Percentiles rank a stretch among this genome's conserved stretches.
phyloP scores from a whole-genome alignment of 2,797 vertebrate genomes.

The Hoplostethus mediterraneus region DNA sequence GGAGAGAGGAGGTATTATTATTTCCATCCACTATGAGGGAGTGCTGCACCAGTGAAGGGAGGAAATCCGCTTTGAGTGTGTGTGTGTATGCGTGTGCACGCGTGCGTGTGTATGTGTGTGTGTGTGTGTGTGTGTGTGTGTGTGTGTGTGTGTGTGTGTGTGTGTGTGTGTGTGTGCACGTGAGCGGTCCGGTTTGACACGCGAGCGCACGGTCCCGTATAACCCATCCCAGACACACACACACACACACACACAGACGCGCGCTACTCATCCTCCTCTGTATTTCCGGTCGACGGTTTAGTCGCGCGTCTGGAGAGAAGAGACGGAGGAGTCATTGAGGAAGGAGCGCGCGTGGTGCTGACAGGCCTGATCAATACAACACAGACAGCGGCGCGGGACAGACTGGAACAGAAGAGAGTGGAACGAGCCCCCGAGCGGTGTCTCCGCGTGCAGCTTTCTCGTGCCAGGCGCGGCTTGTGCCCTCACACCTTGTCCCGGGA shows the following conservation, averaged over 20 bases:
- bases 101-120: too few relatives aligned
- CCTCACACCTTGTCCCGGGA: too few relatives aligned
- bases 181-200: slow-evolving; percentile 19
- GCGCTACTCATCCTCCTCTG: slow-evolving; percentile 47
- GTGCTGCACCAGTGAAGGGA: slow-evolving; percentile 33
- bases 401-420: too few relatives aligned
- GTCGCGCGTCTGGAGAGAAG: slow-evolving; percentile 4
- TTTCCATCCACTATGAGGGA: slow-evolving; percentile 46
- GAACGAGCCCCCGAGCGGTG: too few relatives aligned
- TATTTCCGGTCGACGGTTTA: slow-evolving; percentile 42
- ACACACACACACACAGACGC: not conserved
- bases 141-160: too few relatives aligned
- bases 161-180: slow-evolving; percentile 39
- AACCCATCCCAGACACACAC: not conserved
- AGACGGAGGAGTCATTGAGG: not conserved
- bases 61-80: too few relatives aligned
- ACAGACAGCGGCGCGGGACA: too few relatives aligned
- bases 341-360: slow-evolving; percentile 22
- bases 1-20: slow-evolving; percentile 9
- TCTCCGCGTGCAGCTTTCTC: too few relatives aligned
- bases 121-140: slow-evolving; percentile 18
- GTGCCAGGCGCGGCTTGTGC: too few relatives aligned
- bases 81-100: too few relatives aligned
- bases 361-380: slow-evolving; percentile 13
- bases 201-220: not conserved